phyloP scores from a whole-genome alignment of 2,888 invertebrate species.

The Synergus gifuensis region DNA sequence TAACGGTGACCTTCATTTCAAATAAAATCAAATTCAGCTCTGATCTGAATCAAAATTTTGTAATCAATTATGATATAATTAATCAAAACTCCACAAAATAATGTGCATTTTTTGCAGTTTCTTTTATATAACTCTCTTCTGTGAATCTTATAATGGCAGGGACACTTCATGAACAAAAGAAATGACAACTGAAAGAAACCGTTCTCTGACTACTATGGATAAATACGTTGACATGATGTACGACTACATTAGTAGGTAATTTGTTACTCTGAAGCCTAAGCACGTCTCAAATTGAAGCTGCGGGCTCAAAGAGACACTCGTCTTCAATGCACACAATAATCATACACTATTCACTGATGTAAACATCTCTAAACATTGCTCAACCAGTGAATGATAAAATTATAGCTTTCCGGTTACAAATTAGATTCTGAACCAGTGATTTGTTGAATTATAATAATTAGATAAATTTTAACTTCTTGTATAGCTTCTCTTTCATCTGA shows the following conservation, averaged over 20 bases:
- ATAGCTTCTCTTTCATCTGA: neutral
- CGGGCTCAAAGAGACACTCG: constrained; percentile 23
- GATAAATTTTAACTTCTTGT: neutral
- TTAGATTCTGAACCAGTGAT: neutral
- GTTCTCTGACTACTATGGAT: neutral
- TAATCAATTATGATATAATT: too few relatives aligned
- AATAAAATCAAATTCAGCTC: neutral
- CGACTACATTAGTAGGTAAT: constrained; percentile 40
- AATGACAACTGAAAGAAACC: constrained; percentile 8
- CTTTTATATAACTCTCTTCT: neutral
- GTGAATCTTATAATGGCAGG: neutral
- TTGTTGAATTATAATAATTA: neutral
- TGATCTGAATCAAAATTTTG: too few relatives aligned
- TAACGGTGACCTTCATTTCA: constrained; percentile 26
- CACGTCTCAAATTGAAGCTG: constrained; percentile 35
- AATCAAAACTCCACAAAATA: too few relatives aligned
- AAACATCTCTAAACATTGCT: constrained; percentile 26
- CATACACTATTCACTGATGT: constrained; percentile 22
- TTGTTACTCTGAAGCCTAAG: constrained; percentile 23
- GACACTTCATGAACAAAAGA: neutral
- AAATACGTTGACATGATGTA: constrained; percentile 24
- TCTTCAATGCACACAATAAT: constrained; percentile 32
- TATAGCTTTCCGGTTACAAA: neutral
- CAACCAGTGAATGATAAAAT: constrained; percentile 7
- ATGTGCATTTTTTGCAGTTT: too few relatives aligned